Evolutionary conservation across 2,888 invertebrate genomes (phyloP), one percentile per base, ranked within the genome.

Genomic region (Panzeria rudis): DNA sequence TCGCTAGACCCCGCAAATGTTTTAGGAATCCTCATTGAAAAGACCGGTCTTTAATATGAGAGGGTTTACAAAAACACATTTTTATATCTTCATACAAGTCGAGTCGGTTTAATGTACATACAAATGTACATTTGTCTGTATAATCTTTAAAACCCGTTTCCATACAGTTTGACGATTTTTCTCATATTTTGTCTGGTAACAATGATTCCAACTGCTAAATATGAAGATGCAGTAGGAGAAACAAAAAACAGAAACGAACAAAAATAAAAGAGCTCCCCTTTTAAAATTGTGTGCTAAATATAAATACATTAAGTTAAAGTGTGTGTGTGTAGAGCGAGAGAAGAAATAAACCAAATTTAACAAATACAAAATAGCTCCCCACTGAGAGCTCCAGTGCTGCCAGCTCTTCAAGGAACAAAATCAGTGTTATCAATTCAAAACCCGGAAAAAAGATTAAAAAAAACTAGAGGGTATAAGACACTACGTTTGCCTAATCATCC

Each of bases 201-300:
- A 6, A 15, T 59, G 11, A 13, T 0, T 32, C 2, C 32, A 29
- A 38, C 2, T 38, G 38, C 3, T 38, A 13, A 11, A 13, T 50
- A 32, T 6, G 17, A 5, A 52, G 20, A 52, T 75, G 52, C 50
- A 50, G 11, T 50, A 3, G n/a, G 44, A 23, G 38, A 50, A 29
- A 41, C 0, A n/a, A 44, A 6, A 44, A 44, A 44, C 20, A 50
- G 11, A 11, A 61, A 11, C n/a, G 9, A 64, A 54, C 2, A 29
- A 15, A 73, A 56, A 32, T 7, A 3, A 41, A 72, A 76, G 29
- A 66, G 75, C 64, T 41, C 41, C 41, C n/a, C 41, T 23, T 44
- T 54, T 66, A 44, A 62, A 35, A 59, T 17, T 35, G 23, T 54
- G 41, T 20, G 23, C 17, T n/a, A 41, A 52, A 62, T 35, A 29